Evolutionary conservation across 2,888 invertebrate genomes (phyloP), one percentile per base, ranked within the genome.

Genomic region (Diarsia brunnea): DNA sequence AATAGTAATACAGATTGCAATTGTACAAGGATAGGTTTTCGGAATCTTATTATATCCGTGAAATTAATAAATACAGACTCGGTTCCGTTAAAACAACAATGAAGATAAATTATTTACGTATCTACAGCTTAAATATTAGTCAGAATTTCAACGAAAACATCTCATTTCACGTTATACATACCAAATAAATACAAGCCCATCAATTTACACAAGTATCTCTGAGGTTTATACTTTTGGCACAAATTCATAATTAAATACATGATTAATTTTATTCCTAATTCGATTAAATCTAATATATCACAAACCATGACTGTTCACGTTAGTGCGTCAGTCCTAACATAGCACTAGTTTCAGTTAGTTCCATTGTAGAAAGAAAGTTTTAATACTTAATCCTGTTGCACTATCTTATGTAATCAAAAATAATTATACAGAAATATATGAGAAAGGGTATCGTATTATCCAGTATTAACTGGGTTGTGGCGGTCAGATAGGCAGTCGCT

Each of bases 261-360:
- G 84, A 81, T 82, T 79, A 79, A 82, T 85, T 82, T 83, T 85
- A 87, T 47, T 82, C 78, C 87, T 86, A 92, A 88, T 89, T 89
- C 89, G 79, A 89, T 91, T 90, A 89, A 90, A 91, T 86, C 94
- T 94, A 95, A 92, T 91, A 94, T 95, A 95, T 95, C 95, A 95
- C 95, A 95, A 95, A 94, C 93, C 90, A 94, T 93, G 94, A 94
- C 94, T 93, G 92, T 92, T 91, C 89, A 89, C 89, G 89, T 87
- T 81, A 88, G 86, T 89, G 75, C 80, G 71, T 74, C 89, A 88
- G 88, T 81, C 89, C 81, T 87, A 88, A 87, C 72, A 76, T 86
- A 87, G 78, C 83, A 88, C 80, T 86, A 87, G 81, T 80, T 79
- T 81, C 75, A 88, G 75, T 86, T 77, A 86, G 82, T 82, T 74